Conservation (phyloP, 2,113 vertebrate species). For the Desmodus rotundus region DNA sequence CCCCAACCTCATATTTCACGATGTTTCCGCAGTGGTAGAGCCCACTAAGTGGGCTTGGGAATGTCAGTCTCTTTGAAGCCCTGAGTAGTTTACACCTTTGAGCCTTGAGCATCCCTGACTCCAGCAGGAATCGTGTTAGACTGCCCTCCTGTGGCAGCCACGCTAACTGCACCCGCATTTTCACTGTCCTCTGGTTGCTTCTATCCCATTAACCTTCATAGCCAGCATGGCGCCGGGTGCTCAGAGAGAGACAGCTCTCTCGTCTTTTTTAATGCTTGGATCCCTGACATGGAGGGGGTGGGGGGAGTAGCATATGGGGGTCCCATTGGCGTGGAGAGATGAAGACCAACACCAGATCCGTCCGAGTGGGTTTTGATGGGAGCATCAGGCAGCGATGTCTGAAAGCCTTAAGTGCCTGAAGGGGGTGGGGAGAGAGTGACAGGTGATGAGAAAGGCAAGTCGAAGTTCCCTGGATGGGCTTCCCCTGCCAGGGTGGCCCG, state of each 20-base stretch:
- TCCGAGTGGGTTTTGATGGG: not conserved
- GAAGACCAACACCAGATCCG: not conserved
- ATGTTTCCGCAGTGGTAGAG: not conserved
- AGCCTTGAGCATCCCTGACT: fast-evolving
- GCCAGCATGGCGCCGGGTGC: fast-evolving
- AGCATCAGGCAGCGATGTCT: fast-evolving
- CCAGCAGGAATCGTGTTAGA: not conserved
- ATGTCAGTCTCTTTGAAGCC: not conserved
- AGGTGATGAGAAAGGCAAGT: fast-evolving
- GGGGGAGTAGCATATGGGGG: too few species aligned
- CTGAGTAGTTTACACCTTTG: not conserved
- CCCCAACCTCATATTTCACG: fast-evolving
- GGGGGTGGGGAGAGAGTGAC: fast-evolving
- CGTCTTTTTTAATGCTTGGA: not conserved
- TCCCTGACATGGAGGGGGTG: not conserved
- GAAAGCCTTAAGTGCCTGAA: not conserved
- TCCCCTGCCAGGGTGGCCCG: not conserved
- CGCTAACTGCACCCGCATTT: not conserved
- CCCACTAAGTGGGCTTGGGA: not conserved
- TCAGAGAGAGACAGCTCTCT: not conserved
- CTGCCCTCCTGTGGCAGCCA: slow-evolving; percentile 43
- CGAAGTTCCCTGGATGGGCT: too few species aligned
- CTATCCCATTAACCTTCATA: fast-evolving
- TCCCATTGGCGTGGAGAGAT: not conserved
- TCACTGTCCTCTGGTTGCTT: not conserved